Conservation (phyloP, 2,113 vertebrate genomes). For the Micromys minutus region DNA sequence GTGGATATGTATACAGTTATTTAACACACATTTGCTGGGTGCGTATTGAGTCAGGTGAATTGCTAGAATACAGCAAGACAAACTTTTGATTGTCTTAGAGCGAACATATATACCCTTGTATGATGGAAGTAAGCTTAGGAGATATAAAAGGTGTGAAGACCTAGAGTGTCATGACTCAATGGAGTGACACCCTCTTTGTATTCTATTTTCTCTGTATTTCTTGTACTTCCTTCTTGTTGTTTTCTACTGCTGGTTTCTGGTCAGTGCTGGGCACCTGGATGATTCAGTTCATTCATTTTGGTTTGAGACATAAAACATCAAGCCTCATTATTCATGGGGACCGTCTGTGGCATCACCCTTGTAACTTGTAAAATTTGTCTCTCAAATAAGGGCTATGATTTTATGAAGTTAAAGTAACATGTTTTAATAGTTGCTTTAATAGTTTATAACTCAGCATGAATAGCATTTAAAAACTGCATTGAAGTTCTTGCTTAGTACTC, state of each 20-base stretch:
- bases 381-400: neutral
- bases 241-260: neutral
- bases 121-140: neutral
- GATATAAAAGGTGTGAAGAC: neutral
- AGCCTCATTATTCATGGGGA: neutral
- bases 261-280: neutral
- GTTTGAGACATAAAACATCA: neutral
- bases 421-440: conserved; percentile 11
- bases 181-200: neutral
- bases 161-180: neutral
- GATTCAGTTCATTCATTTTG: neutral
- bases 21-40: neutral
- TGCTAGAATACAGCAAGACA: neutral
- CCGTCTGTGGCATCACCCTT: neutral
- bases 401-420: conserved; percentile 15
- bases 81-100: too few relatives aligned
- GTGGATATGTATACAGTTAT: neutral
- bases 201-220: neutral
- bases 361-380: neutral
- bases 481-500: neutral
- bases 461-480: neutral
- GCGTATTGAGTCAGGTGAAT: neutral
- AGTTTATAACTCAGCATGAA: neutral
- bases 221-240: neutral
- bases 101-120: neutral